These are phyloP conservation scores for Iguana delicatissima DNA, from an alignment of 2,797 vertebrate genomes.

Conservation along the genomic window DNA sequence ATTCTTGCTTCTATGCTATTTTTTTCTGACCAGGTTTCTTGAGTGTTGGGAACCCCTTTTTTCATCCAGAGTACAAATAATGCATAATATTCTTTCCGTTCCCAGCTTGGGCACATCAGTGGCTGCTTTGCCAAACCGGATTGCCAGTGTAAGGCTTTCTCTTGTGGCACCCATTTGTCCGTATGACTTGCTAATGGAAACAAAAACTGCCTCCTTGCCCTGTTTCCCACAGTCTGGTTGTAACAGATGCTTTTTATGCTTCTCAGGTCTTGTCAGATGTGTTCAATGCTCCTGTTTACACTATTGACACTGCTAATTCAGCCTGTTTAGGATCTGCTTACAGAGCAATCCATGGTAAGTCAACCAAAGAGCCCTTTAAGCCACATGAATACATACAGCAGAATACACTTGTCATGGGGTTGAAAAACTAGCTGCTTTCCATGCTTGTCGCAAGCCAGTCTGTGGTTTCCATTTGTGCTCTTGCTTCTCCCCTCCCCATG, in stretches of 20 bases:
- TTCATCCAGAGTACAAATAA: no score
- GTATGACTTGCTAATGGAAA: not conserved
- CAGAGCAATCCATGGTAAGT: conserved; percentile 91
- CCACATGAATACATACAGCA: not conserved
- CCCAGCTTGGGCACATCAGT: no score
- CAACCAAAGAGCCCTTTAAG: conserved; percentile 47
- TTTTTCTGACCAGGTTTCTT: no score
- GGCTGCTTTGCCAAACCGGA: not conserved
- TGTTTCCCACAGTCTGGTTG: not conserved
- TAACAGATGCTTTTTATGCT: conserved; percentile 48
- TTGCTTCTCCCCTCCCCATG: not conserved
- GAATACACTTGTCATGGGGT: not conserved
- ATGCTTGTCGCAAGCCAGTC: no score
- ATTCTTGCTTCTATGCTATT: no score
- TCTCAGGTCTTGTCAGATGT: conserved; percentile 92
- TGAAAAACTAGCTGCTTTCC: not conserved
- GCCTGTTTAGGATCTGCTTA: conserved; percentile 93
- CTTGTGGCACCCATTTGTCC: conserved; percentile 1
- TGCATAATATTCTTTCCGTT: no score
- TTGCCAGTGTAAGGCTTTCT: rapidly evolving
- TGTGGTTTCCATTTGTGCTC: not conserved
- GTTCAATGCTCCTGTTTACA: conserved; percentile 90
- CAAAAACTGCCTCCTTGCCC: not conserved
- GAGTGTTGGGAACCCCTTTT: no score
- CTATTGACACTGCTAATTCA: conserved; percentile 89